Evolutionary conservation across 2,888 invertebrate genomes (phyloP).

Genomic region (Hyposoter dolosus): DNA sequence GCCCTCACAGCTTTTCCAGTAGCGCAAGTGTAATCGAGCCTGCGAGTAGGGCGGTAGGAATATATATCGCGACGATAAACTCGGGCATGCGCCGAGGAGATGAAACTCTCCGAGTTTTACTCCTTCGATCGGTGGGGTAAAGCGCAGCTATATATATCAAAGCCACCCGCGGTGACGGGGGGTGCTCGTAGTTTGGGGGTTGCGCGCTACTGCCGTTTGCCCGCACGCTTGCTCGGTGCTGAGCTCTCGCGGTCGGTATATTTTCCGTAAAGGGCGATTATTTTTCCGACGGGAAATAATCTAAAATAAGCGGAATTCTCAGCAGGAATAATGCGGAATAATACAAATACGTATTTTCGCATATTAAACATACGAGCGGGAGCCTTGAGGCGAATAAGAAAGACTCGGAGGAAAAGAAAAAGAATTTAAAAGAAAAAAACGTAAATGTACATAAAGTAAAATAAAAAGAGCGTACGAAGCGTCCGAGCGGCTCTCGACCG

Average conservation of each 20-base stretch:
- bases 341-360: not conserved
- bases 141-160: slow-evolving; percentile 52
- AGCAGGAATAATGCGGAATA: no score
- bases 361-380: not conserved
- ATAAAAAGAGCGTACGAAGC: slow-evolving; percentile 25
- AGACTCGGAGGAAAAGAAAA: no score
- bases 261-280: not conserved
- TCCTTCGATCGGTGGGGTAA: slow-evolving; percentile 76
- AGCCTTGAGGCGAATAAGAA: not conserved
- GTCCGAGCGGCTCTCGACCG: slow-evolving; percentile 49
- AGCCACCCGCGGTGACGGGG: slow-evolving; percentile 62
- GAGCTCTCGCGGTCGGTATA: slow-evolving; percentile 22
- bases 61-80: slow-evolving; percentile 14
- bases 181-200: slow-evolving; percentile 49
- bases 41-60: slow-evolving; percentile 58
- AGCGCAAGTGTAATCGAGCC: slow-evolving; percentile 74
- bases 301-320: no score
- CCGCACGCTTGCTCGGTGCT: slow-evolving; percentile 33
- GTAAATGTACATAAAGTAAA: not conserved
- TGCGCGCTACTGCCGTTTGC: slow-evolving; percentile 61
- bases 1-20: no score
- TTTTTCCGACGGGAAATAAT: not conserved
- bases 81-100: slow-evolving; percentile 74
- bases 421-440: no score
- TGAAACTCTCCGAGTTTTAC: slow-evolving; percentile 70